Base-by-base conservation (phyloP, 2,797 vertebrate genomes). In the Cyprinella venusta region DNA sequence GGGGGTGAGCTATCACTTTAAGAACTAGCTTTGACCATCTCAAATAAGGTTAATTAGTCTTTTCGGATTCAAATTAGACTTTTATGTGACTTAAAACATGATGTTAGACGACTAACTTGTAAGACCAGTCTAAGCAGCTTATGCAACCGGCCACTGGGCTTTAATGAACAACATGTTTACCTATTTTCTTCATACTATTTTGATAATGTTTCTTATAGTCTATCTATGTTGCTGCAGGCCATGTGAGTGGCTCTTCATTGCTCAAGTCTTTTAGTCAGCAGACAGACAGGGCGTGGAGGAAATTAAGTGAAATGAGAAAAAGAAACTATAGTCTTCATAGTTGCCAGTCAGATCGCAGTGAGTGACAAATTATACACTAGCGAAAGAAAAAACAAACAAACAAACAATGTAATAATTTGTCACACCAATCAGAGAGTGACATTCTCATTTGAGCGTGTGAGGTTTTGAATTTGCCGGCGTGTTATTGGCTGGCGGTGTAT, bases 261-360 rank as follows among this genome's bases (percentile, higher is more conserved):
- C 36, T 7, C 74, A 61, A 64, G 15, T n/a, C 9, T 26, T 42
- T 63, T 64, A 77, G 75, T 77, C 40, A 77, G 40, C 76, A 64
- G 52, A 77, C 59, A 77, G 76, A 77, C 59, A 77, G 76, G 76
- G 59, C 59, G 59, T 77, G 56, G 76, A 64, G 40, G 59, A 77
- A 45, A 77, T 64, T 45, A 45, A 30, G 5, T 18, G 9, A 63
- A 45, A 42, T 18, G 4, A 45, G 6, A 30, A 63, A 40, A 42
- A 8, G 1, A 33, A 76, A 61, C 16, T 64, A 18, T 16, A 26
- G 45, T 15, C 59, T 77, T 45, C 3, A 61, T 16, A 26, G 36
- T 6, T 13, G 50, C 0, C n/a, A 30, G 26, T 30, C 18, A 59
- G 15, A 40, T 61, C 2, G 15, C 12, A 2, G 21, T 9, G n/a